Base-by-base conservation (phyloP, 2,113 vertebrate genomes). In the Lethenteron reissneri region DNA sequence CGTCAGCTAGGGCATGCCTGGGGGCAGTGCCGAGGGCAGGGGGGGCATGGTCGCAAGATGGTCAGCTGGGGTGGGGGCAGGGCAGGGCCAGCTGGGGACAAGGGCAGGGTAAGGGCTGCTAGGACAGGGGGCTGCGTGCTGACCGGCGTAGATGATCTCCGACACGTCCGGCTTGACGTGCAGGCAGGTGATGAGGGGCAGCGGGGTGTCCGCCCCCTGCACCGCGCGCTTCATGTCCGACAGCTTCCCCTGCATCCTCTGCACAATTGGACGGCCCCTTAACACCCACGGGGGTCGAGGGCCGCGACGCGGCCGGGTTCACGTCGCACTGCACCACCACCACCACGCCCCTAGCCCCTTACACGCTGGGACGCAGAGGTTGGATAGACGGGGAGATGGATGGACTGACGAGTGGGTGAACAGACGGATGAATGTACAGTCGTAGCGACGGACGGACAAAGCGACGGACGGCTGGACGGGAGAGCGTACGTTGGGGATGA, bases 91-190 rank as follows among this genome's bases (percentile, higher is more conserved):
- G 14, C 70, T 70, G 41, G 41, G 41, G 41, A 41, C 5, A 41
- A 41, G 41, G 41, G 41, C 41, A 41, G 41, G 41, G 41, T 41
- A 41, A 41, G 41, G 41, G 41, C 41, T 41, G 41, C 41, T 41
- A 41, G 41, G 41, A 41, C 41, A 6, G 41, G 41, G 41, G 41
- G 41, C 41, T 41, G 41, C 41, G 11, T 1, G 74, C 77, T 58
- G 80, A 95, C 94, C 92, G 79, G 92, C 92, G 82, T 95, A 99
- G 90, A 94, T 97, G 69, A 99, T 86, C 79, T 99, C 94, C 1
- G 92, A 97, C 70, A 99, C 92, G 71, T 99, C 90, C 1, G 91
- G 94, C 74, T 96, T 99, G 75, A 97, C 92, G 0, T 97, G 94
- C 56, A 99, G 85, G 73, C 94, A 99, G 1, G 90, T 97, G 73